A percentile compares a stretch with the other conserved stretches of the same genome.
Evolutionary conservation across 2,888 invertebrate species (phyloP).

Genomic region (Apamea epomidion): DNA sequence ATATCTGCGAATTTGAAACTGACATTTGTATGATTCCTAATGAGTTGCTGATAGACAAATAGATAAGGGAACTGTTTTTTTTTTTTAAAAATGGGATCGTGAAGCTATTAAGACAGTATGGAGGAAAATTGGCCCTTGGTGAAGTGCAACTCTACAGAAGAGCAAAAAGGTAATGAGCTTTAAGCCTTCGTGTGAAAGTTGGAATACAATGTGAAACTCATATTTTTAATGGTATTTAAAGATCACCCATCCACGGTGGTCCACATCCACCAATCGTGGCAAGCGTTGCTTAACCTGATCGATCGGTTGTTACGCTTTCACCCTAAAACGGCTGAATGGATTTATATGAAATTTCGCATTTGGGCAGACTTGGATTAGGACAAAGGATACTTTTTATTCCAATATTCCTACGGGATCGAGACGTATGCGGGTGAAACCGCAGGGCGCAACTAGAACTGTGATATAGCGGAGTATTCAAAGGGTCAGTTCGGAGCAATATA

Average conservation of each 20-base stretch:
- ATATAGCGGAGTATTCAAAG: neutral
- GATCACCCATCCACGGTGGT: too few relatives aligned
- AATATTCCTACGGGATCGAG: too few relatives aligned
- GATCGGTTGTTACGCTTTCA: too few relatives aligned
- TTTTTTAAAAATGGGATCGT: neutral
- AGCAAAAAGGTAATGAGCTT: neutral
- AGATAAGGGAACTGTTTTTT: too few relatives aligned
- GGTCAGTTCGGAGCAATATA: neutral
- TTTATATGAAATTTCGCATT: too few relatives aligned
- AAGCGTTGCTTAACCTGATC: too few relatives aligned
- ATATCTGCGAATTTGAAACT: slow-evolving; percentile 19
- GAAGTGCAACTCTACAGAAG: neutral
- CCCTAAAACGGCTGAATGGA: too few relatives aligned
- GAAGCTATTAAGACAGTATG: too few relatives aligned
- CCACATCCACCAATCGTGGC: too few relatives aligned
- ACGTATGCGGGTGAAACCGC: too few relatives aligned
- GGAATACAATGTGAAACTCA: neutral
- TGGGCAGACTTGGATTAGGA: too few relatives aligned
- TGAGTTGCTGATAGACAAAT: neutral
- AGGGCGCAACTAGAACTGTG: neutral
- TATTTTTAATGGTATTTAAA: neutral
- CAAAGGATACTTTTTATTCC: too few relatives aligned
- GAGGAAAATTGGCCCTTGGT: neutral
- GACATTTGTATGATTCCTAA: neutral
- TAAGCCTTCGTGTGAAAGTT: neutral